Percentiles rank a stretch among this genome's conserved stretches.
Evolutionary conservation across 2,888 invertebrate species (phyloP).

Genomic region (Chesias legatella): DNA sequence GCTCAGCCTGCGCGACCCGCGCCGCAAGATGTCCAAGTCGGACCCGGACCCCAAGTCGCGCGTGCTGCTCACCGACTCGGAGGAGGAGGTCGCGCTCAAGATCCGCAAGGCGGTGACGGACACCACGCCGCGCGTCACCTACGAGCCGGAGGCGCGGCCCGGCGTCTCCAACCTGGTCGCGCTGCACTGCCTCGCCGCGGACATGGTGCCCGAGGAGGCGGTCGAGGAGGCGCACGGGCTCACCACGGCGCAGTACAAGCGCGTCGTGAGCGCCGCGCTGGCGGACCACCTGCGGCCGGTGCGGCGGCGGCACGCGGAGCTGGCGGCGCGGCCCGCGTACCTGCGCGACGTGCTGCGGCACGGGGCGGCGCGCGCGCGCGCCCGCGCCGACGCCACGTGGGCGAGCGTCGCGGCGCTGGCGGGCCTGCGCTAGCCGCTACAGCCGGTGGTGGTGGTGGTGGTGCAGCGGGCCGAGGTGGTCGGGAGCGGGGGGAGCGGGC

Average conservation of each 20-base stretch:
- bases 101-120: slow-evolving; percentile 95
- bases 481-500: slow-evolving; percentile 42
- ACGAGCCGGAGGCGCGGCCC: slow-evolving; percentile 87
- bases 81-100: slow-evolving; percentile 52
- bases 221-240: slow-evolving; percentile 82
- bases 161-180: slow-evolving; percentile 96
- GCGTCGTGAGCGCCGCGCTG: slow-evolving; percentile 47
- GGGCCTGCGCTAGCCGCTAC: slow-evolving; percentile 62
- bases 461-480: slow-evolving; percentile 20
- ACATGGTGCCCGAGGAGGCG: slow-evolving; percentile 83
- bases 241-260: slow-evolving; percentile 86
- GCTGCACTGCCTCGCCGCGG: slow-evolving; percentile 84
- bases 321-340: slow-evolving; percentile 55
- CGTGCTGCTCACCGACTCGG: slow-evolving; percentile 87
- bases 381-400: slow-evolving; percentile 81
- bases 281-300: slow-evolving; percentile 46
- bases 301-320: slow-evolving; percentile 74
- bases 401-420: slow-evolving; percentile 80
- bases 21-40: slow-evolving; percentile 99
- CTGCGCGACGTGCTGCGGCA: slow-evolving; percentile 75
- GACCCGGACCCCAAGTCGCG: slow-evolving; percentile 88
- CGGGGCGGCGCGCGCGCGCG: slow-evolving; percentile 72
- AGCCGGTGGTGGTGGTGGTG: slow-evolving; percentile 27
- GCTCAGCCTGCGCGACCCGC: slow-evolving; percentile 91
- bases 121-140: slow-evolving; percentile 90